These are phyloP conservation scores for Pinna nobilis DNA, from an alignment of 1,140 invertebrate genomes.

Conservation along the genomic window DNA sequence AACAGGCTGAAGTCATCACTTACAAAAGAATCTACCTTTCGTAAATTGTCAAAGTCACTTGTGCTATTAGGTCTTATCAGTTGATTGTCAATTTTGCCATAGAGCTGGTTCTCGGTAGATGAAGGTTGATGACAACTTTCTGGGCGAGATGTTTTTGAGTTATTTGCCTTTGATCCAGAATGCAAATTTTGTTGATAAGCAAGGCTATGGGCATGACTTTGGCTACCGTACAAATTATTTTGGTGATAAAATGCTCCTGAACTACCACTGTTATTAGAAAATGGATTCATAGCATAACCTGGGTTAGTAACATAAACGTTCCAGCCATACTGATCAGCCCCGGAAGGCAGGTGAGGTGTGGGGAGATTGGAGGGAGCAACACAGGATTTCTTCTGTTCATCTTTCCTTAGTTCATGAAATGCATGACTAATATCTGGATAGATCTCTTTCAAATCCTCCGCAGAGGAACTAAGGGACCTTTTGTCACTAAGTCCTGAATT, in stretches of 20 bases:
- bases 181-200: no score
- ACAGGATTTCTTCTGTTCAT: slow-evolving; percentile 23
- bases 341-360: neutral
- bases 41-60: slow-evolving; percentile 42
- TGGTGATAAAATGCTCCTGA: no score
- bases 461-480: slow-evolving; percentile 32
- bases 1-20: slow-evolving; percentile 31
- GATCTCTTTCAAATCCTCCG: slow-evolving; percentile 42
- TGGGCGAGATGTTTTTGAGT: no score
- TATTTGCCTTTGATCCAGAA: no score
- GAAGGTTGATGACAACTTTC: no score
- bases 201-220: no score
- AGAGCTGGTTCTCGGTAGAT: no score
- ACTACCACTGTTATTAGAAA: no score
- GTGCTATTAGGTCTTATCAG: neutral
- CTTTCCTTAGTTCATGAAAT: slow-evolving; percentile 53
- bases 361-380: no score
- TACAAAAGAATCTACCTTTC: neutral
- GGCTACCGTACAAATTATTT: no score
- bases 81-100: neutral
- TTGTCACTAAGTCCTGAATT: neutral
- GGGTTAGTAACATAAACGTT: slow-evolving; percentile 34
- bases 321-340: slow-evolving; percentile 31
- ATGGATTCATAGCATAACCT: neutral
- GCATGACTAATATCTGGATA: slow-evolving; percentile 68